Percentiles rank a stretch among this genome's conserved stretches.
phyloP scores from a whole-genome alignment of 2,113 vertebrate genomes.

The Petaurus breviceps region DNA sequence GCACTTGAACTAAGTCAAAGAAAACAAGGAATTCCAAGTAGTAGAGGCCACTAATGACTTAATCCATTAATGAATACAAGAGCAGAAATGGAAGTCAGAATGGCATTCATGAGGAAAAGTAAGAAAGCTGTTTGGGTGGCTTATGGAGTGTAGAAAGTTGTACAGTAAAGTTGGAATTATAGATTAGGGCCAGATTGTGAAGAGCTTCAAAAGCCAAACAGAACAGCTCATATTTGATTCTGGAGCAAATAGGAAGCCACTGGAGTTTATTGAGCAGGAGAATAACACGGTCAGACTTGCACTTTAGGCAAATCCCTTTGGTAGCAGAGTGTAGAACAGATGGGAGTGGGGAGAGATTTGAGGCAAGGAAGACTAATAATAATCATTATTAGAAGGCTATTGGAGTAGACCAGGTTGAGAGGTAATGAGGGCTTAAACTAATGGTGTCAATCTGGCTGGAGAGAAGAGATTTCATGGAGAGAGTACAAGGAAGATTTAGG shows the following conservation, averaged over 20 bases:
- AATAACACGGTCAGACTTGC: neutral
- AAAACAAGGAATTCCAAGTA: neutral
- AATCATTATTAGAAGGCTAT: neutral
- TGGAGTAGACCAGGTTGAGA: neutral
- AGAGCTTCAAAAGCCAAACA: neutral
- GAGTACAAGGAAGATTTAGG: neutral
- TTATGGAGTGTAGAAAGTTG: neutral
- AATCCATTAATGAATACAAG: neutral
- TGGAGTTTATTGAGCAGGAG: neutral
- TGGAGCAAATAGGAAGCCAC: neutral
- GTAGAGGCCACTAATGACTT: neutral
- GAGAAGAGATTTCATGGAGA: neutral
- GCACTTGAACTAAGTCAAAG: neutral
- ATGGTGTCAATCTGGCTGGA: neutral
- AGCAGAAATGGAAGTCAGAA: neutral
- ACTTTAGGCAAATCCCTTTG: neutral
- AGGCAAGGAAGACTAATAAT: neutral
- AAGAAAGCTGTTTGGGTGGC: neutral
- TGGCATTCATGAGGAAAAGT: neutral
- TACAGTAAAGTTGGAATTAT: neutral
- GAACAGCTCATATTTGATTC: neutral
- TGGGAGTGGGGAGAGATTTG: neutral
- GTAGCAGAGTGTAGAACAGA: neutral
- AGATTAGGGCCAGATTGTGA: neutral
- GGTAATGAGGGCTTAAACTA: neutral